A percentile compares a stretch with the other conserved stretches of the same genome.
These are phyloP conservation scores for Macropodus opercularis DNA, from an alignment of 2,797 vertebrate species.

Conservation along the genomic window DNA sequence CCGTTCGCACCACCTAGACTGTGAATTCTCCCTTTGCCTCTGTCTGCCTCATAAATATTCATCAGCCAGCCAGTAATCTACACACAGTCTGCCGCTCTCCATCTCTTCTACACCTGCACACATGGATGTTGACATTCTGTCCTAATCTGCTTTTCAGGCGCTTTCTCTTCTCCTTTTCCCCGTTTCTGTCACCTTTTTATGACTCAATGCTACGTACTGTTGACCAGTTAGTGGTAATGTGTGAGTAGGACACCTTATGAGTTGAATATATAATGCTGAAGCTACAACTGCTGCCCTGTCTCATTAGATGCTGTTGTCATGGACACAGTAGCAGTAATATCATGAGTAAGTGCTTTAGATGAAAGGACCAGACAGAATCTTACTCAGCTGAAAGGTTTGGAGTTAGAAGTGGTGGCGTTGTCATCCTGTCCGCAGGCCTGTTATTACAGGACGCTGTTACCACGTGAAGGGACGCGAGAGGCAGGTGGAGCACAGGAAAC, in stretches of 20 bases:
- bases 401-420: neutral
- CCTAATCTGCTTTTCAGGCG: constrained; percentile 59
- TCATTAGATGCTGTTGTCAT: neutral
- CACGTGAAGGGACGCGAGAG: too few species aligned
- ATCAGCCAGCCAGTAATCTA: constrained; percentile 57
- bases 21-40: constrained; percentile 53
- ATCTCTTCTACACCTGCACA: constrained; percentile 70
- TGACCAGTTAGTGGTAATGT: too few species aligned
- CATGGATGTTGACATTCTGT: constrained; percentile 68
- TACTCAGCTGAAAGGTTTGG: neutral
- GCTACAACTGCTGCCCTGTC: too few species aligned
- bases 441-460: too few species aligned
- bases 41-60: constrained; percentile 80
- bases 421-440: neutral
- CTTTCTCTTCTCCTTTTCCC: constrained; percentile 33
- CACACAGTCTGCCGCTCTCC: constrained; percentile 54
- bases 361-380: neutral
- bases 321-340: neutral
- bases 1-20: constrained; percentile 55
- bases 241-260: too few species aligned
- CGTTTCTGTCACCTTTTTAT: constrained; percentile 32
- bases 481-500: too few species aligned
- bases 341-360: neutral
- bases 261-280: neutral
- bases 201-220: too few species aligned